phyloP scores from a whole-genome alignment of 2,888 invertebrate species.

The Notodonta dromedarius region DNA sequence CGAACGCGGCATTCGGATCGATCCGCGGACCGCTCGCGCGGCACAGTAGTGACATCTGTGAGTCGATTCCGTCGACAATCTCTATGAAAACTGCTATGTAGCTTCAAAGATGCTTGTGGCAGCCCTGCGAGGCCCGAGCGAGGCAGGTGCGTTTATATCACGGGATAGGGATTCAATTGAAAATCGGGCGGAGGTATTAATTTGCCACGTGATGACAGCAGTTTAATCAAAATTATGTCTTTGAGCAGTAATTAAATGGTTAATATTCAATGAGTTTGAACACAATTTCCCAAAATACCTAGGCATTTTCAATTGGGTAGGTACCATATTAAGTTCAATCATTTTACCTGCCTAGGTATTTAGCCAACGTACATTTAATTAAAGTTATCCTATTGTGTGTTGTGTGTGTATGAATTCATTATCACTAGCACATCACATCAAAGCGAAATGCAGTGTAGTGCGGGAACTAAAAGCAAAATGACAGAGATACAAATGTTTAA shows the following conservation, averaged over 20 bases:
- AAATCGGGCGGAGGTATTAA: slow-evolving; percentile 55
- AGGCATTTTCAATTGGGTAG: too few species aligned
- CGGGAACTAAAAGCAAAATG: slow-evolving; percentile 15
- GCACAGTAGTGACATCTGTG: slow-evolving; percentile 51
- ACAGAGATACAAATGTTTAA: slow-evolving; percentile 15
- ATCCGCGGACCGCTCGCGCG: slow-evolving; percentile 51
- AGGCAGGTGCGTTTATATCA: slow-evolving; percentile 63
- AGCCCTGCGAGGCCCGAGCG: slow-evolving; percentile 35
- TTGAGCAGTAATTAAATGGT: slow-evolving; percentile 27
- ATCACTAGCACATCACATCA: slow-evolving; percentile 16
- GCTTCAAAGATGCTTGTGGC: slow-evolving; percentile 56
- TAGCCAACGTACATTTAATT: background rate
- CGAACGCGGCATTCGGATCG: slow-evolving; percentile 47
- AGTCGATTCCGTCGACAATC: slow-evolving; percentile 52
- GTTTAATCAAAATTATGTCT: slow-evolving; percentile 40
- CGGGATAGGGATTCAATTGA: slow-evolving; percentile 60
- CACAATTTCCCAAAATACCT: slow-evolving; percentile 8
- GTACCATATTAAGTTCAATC: too few species aligned
- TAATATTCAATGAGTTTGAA: slow-evolving; percentile 11
- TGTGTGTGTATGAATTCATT: slow-evolving; percentile 18
- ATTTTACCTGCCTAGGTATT: too few species aligned
- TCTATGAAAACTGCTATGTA: slow-evolving; percentile 49
- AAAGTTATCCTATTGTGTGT: slow-evolving; percentile 9
- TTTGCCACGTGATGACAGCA: slow-evolving; percentile 43
- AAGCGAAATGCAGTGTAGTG: slow-evolving; percentile 17